Base-by-base conservation (phyloP, 2,113 vertebrate genomes). In the Neotragus moschatus region DNA sequence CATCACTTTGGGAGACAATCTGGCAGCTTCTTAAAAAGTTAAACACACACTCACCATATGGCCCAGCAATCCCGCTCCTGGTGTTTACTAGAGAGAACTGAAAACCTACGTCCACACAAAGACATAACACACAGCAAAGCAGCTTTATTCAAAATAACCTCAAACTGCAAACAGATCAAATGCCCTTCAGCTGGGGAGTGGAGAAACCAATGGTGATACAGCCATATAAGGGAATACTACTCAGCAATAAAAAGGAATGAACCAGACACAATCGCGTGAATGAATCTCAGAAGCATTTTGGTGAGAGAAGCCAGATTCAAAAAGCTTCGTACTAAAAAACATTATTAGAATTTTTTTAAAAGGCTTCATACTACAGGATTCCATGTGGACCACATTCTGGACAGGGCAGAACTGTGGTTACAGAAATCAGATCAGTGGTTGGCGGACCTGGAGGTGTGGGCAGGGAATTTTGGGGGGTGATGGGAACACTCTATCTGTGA, bases 331-430 rank as follows among this genome's bases (percentile, higher is more conserved):
- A 0, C 45, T 23, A 43, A 75, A 43, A 75, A 26, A 43, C 21
- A 73, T 39, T 73, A 73, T 39, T 73, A 13, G 39, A 3, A 5
- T 2, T 73, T 73, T 33, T 73, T 13, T 0, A 43, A 75, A 51
- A 58, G 60, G 39, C 45, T 63, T 3, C 43, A 10, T 1, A 2
- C 47, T 28, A 30, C 0, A 47, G 39, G 36, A 28, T 7, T 30
- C 45, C 9, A 16, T 6, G 5, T 11, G n/a, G 13, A 4, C 49
- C 39, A 33, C 15, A 1, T 3, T 47, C 39, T 6, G 3, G 28
- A 39, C 28, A 6, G 39, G 26, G 14, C 25, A 28, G 11, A 28
- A 15, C 53, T 6, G 25, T 4, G 26, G 63, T 6, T 13, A 47
- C 51, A 30, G 55, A 51, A 86, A 86, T 47, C 63, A 85, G 81